phyloP scores from a whole-genome alignment of 1,140 invertebrate genomes.

The Mylabris phalerata region DNA sequence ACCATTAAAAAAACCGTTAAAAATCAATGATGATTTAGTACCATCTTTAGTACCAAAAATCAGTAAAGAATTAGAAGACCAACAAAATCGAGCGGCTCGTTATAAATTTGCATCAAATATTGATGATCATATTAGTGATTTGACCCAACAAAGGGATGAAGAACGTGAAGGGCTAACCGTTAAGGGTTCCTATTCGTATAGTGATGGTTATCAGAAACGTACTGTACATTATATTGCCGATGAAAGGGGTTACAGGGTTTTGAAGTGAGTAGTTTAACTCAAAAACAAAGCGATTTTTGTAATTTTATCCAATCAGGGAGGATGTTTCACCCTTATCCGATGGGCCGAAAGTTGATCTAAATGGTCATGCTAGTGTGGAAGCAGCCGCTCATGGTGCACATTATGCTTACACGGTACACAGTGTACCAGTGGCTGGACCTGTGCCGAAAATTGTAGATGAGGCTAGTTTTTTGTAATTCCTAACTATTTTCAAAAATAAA shows the following conservation, averaged over 20 bases:
- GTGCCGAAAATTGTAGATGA: slow-evolving; percentile 22
- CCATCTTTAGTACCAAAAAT: not conserved
- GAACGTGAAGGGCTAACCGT: slow-evolving; percentile 46
- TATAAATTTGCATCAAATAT: slow-evolving; percentile 43
- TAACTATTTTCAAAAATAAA: not conserved
- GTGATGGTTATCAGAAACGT: slow-evolving; percentile 49
- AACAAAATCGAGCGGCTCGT: slow-evolving; percentile 31
- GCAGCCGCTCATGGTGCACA: slow-evolving; percentile 38
- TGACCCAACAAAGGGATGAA: slow-evolving; percentile 44
- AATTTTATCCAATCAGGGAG: slow-evolving; percentile 30
- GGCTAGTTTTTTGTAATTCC: too few relatives aligned
- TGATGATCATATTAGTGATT: slow-evolving; percentile 48
- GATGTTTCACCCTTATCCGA: slow-evolving; percentile 41
- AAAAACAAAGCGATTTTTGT: not conserved
- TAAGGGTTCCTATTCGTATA: slow-evolving; percentile 49
- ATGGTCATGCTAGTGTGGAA: slow-evolving; percentile 44
- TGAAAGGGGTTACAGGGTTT: slow-evolving; percentile 51
- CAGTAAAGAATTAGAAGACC: slow-evolving; percentile 21
- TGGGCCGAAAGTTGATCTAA: slow-evolving; percentile 44
- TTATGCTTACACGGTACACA: slow-evolving; percentile 37
- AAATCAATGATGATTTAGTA: not conserved
- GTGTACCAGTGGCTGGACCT: slow-evolving; percentile 31
- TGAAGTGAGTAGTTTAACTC: slow-evolving; percentile 39
- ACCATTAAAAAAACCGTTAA: not conserved
- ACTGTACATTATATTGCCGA: slow-evolving; percentile 52